Conservation (phyloP, 2,797 vertebrate species). For the Sebastes goodei region DNA sequence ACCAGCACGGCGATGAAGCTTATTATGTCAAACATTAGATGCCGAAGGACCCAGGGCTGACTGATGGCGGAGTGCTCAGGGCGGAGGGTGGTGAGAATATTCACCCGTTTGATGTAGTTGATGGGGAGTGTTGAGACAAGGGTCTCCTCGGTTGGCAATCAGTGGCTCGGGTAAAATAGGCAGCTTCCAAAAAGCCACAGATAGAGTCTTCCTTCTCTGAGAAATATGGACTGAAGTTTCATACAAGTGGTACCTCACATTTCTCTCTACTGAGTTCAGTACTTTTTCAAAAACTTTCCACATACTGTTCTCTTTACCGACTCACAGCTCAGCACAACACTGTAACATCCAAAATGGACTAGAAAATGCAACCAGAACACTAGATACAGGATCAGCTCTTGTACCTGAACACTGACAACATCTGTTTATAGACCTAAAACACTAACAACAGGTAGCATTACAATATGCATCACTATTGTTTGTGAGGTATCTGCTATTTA, state of each 20-base stretch:
- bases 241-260: neutral
- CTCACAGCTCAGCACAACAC: neutral
- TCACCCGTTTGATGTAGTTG: slow-evolving; percentile 38
- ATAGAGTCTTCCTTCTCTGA: neutral
- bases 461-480: too few species aligned
- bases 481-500: neutral
- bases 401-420: too few species aligned
- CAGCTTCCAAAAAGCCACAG: neutral
- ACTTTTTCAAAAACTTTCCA: too few species aligned
- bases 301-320: neutral
- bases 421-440: too few species aligned
- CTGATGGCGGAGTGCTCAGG: slow-evolving; percentile 3
- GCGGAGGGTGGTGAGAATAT: neutral
- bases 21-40: slow-evolving; percentile 60
- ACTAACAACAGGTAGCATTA: too few species aligned
- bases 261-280: neutral
- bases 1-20: slow-evolving; percentile 57
- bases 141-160: slow-evolving; percentile 25
- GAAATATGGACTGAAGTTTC: neutral
- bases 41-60: slow-evolving; percentile 12
- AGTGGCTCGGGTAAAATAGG: neutral
- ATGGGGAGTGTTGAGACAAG: slow-evolving; percentile 26
- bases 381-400: too few species aligned
- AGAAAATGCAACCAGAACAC: neutral
- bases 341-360: neutral